Percentiles rank a stretch among this genome's conserved stretches.
Conservation (phyloP, 2,888 invertebrate genomes). For the Pyrrhosoma nymphula region DNA sequence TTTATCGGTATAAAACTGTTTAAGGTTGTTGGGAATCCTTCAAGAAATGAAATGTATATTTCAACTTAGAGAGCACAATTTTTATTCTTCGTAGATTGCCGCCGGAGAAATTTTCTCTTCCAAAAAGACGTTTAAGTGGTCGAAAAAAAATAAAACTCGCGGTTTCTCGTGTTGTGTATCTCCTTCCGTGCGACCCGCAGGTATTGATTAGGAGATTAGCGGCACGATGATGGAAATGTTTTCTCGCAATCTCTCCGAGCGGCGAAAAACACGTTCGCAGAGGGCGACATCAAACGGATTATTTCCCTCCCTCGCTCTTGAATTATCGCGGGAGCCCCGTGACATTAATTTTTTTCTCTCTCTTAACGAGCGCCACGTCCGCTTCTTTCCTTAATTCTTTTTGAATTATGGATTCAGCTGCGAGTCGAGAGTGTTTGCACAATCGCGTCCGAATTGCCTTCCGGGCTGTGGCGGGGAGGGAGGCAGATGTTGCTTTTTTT, state of each 20-base stretch:
- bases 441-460: background rate
- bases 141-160: background rate
- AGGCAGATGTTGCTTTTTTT: background rate
- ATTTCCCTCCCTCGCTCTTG: background rate
- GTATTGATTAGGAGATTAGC: background rate
- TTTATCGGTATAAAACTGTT: no score
- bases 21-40: no score
- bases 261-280: background rate
- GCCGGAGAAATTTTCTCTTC: background rate
- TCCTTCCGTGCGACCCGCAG: background rate
- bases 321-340: background rate
- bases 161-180: background rate
- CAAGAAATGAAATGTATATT: no score
- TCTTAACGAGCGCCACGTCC: background rate
- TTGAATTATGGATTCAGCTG: slow-evolving; percentile 24
- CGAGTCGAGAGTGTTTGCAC: background rate
- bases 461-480: background rate
- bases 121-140: background rate
- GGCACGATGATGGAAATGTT: background rate
- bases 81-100: no score
- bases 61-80: no score
- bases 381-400: slow-evolving; percentile 28
- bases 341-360: background rate
- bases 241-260: background rate
- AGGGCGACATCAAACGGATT: background rate